Conservation (phyloP, 2,797 vertebrate genomes). For the Champsocephalus gunnari region DNA sequence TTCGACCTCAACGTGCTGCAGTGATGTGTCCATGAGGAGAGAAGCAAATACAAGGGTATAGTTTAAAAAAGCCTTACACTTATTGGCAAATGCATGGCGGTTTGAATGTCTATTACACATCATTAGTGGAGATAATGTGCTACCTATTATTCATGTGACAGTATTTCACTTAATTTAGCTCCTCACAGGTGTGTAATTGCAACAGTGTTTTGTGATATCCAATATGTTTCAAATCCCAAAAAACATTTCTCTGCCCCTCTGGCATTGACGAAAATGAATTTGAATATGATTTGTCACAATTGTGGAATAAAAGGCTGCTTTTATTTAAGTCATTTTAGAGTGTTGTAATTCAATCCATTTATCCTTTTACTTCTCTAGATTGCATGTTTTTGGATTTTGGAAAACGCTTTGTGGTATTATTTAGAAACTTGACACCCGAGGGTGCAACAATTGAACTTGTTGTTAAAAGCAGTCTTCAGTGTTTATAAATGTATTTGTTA, state of each 20-base stretch:
- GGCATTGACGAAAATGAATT: slow-evolving; percentile 15
- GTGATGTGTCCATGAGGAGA: neutral
- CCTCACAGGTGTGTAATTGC: neutral
- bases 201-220: neutral
- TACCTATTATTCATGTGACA: neutral
- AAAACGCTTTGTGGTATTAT: too few species aligned
- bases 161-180: neutral
- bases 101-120: slow-evolving; percentile 7
- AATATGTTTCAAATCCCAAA: neutral
- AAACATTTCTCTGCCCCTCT: neutral
- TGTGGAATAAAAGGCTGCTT: slow-evolving; percentile 56
- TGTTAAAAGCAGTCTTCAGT: neutral
- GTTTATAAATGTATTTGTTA: neutral
- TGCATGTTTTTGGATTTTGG: too few species aligned
- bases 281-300: slow-evolving; percentile 25
- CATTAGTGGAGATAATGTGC: slow-evolving; percentile 10
- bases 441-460: too few species aligned
- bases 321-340: slow-evolving; percentile 9
- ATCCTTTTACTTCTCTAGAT: too few species aligned
- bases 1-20: neutral
- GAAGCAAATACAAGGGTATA: neutral
- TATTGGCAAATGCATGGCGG: slow-evolving; percentile 27
- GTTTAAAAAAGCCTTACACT: neutral
- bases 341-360: neutral
- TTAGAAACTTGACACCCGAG: too few species aligned